phyloP scores from a whole-genome alignment of 2,113 vertebrate species.

The human region DNA sequence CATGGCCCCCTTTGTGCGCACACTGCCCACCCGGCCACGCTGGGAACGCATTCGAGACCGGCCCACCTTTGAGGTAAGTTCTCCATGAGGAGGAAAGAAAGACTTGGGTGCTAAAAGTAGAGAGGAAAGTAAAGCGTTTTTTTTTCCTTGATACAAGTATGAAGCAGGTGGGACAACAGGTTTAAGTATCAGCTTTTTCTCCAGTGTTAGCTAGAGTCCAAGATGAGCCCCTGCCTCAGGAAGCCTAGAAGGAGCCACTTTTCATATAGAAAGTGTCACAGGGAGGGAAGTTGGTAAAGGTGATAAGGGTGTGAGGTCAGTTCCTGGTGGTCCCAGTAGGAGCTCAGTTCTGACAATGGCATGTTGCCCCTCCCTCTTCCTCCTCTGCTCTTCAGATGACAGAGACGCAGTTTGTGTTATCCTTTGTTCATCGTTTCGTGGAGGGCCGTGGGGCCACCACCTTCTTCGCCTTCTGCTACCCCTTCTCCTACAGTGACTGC shows the following conservation, averaged over 20 bases:
- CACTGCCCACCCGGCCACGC: constrained; percentile 89
- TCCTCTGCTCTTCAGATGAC: constrained; percentile 86
- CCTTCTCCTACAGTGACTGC: constrained; percentile 95
- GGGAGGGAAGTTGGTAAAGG: neutral
- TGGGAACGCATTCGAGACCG: constrained; percentile 96
- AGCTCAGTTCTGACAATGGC: neutral
- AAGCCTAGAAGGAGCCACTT: neutral
- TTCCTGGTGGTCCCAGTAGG: neutral
- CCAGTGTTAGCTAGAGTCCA: neutral
- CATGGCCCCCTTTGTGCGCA: constrained; percentile 95
- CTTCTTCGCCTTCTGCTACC: constrained; percentile 98
- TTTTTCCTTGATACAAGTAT: neutral
- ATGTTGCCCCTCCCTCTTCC: neutral
- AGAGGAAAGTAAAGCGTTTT: neutral
- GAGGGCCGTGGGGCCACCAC: constrained; percentile 93
- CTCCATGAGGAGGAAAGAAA: neutral
- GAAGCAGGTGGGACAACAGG: neutral
- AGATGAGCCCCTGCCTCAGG: neutral
- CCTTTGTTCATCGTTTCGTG: constrained; percentile 94
- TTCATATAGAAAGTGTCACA: neutral
- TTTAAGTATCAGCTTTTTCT: neutral
- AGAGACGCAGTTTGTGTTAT: constrained; percentile 95
- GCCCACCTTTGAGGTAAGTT: constrained; percentile 90
- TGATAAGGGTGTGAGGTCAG: neutral
- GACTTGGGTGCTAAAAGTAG: neutral